Percentiles rank a stretch among this genome's conserved stretches.
Evolutionary conservation across 2,113 vertebrate genomes (phyloP).

Genomic region (Anarhynchus alexandrinus): DNA sequence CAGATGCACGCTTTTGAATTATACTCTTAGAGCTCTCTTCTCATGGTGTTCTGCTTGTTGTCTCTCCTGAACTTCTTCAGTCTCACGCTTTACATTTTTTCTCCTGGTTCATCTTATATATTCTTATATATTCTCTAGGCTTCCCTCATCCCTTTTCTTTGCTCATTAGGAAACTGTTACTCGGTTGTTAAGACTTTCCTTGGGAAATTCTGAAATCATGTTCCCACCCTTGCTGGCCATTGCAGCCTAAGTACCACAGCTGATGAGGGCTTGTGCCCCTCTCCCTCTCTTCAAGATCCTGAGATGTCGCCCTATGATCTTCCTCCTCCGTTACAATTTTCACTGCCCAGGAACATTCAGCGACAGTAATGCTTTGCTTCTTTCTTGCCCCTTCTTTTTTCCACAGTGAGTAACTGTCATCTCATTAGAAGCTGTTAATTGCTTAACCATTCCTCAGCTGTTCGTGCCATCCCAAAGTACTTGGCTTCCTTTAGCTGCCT

Average conservation of each 20-base stretch:
- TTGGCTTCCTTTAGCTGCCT: not conserved
- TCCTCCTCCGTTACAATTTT: not conserved
- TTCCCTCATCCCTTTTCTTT: not conserved
- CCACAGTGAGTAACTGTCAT: not conserved
- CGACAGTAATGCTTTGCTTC: not conserved
- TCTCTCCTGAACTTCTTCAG: not conserved
- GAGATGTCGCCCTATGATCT: not conserved
- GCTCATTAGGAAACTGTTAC: not conserved
- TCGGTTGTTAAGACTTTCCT: not conserved
- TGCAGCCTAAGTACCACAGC: not conserved
- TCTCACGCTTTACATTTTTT: not conserved
- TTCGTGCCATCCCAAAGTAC: not conserved
- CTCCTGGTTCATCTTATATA: not conserved
- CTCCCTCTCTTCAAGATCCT: not conserved
- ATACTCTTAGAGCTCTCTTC: not conserved
- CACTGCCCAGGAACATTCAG: not conserved
- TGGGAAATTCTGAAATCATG: not conserved
- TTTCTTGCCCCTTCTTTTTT: not conserved
- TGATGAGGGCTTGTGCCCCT: not conserved
- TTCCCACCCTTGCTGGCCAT: not conserved
- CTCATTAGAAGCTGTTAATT: not conserved
- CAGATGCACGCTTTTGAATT: not conserved
- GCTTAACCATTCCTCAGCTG: not conserved
- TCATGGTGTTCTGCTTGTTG: not conserved
- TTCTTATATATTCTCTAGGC: not conserved